phyloP scores from a whole-genome alignment of 23 tunicate genomes.

The Trididemnum miniatum region DNA sequence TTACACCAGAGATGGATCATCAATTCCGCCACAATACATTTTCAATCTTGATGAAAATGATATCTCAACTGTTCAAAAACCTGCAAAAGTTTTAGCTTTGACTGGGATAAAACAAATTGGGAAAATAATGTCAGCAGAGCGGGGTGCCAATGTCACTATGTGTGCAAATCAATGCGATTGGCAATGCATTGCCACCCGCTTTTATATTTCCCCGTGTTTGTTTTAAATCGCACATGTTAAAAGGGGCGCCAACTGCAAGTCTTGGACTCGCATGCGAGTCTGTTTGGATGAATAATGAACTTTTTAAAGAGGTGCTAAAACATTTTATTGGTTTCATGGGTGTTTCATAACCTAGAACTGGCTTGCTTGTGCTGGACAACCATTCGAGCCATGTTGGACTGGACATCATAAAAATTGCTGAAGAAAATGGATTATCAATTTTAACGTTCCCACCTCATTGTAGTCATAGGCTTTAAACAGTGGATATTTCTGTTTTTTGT shows the following conservation, averaged over 20 bases:
- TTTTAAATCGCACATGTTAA: conserved; percentile 25
- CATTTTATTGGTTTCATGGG: conserved; percentile 37
- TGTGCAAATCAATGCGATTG: conserved; percentile 42
- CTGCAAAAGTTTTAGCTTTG: conserved; percentile 10
- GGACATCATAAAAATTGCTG: conserved; percentile 30
- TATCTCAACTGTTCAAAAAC: conserved; percentile 26
- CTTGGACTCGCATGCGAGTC: conserved; percentile 6
- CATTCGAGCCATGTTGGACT: conserved; percentile 31
- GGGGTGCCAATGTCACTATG: conserved; percentile 39
- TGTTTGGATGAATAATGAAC: conserved; percentile 36
- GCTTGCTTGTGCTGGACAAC: conserved; percentile 33
- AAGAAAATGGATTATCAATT: conserved; percentile 25
- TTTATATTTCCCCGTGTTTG: conserved; percentile 42
- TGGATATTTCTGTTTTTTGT: conserved; percentile 45
- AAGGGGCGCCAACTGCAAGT: conserved; percentile 24
- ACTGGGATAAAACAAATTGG: conserved; percentile 33
- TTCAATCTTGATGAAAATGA: conserved; percentile 53
- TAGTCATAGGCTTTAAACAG: conserved; percentile 47
- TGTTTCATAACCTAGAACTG: conserved; percentile 27
- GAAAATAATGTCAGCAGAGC: background rate
- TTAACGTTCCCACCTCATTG: conserved; percentile 54
- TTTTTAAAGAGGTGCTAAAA: conserved; percentile 7
- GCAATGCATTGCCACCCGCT: conserved; percentile 42
- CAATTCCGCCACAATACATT: conserved; percentile 32
- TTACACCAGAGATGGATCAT: background rate